A percentile compares a stretch with the other conserved stretches of the same genome.
Evolutionary conservation across 2,797 vertebrate species (phyloP).

Genomic region (Hyperoplus immaculatus): DNA sequence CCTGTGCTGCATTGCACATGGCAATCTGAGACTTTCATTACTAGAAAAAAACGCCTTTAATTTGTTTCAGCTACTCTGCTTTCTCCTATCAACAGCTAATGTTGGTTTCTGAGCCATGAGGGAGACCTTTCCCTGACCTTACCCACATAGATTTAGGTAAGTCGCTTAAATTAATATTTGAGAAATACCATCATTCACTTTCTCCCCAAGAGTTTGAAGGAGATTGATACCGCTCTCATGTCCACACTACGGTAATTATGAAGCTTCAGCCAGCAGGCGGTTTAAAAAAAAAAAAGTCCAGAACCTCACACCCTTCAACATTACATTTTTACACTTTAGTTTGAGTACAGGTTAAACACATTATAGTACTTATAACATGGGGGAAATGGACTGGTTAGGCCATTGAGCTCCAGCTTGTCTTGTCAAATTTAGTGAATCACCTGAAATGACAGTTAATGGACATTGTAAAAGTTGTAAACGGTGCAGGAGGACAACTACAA

Average conservation of each 20-base stretch:
- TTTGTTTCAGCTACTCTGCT: not conserved
- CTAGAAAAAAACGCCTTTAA: not conserved
- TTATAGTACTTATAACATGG: too few species aligned
- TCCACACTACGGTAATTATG: not conserved
- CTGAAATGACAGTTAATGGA: constrained; percentile 54
- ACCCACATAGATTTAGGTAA: not conserved
- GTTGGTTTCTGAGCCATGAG: not conserved
- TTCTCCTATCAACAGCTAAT: not conserved
- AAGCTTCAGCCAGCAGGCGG: not conserved
- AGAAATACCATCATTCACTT: not conserved
- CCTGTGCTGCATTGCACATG: constrained; percentile 13
- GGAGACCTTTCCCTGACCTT: not conserved
- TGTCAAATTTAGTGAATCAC: constrained; percentile 43
- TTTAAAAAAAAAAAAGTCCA: not conserved
- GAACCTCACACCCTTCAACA: not conserved
- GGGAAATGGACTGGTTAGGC: constrained; percentile 7
- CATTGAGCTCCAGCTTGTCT: constrained; percentile 19
- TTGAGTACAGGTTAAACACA: too few species aligned
- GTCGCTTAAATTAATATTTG: not conserved
- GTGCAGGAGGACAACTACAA: constrained; percentile 37
- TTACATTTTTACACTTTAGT: not conserved
- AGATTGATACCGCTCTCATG: not conserved
- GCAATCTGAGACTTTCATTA: constrained; percentile 14
- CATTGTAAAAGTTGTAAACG: constrained; percentile 26
- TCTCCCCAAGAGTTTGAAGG: not conserved